Evolutionary conservation across 2,888 invertebrate species (phyloP), one percentile per base, ranked within the genome.

Genomic region (Drosophila melanosoma): DNA sequence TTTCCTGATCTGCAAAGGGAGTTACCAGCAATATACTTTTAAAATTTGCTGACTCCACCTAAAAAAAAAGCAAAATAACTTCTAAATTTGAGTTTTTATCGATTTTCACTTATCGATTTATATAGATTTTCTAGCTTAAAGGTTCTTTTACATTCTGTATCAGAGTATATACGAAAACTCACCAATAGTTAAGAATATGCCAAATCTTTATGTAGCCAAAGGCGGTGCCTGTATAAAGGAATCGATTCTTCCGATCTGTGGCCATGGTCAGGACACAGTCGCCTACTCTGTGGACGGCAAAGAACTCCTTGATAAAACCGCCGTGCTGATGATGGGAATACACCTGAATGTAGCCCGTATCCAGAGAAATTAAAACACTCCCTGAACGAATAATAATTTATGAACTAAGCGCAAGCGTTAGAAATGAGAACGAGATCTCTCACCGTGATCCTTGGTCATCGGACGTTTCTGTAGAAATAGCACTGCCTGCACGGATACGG

Each of bases 311-410:
- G 66, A 96, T 93, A 91, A 95, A 95, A 10, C 96, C 96, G 15
- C 96, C 96, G 15, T 94, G 94, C 45, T 95, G 94, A 92, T 97
- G 96, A 91, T 97, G 96, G 23, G 97, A 97, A 96, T 97, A 98
- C 29, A 96, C 94, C 93, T 97, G 96, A 72, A 97, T 94, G 67
- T 94, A 93, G 0, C 97, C 97, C 78, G 96, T 96, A 89, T 96
- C 96, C 74, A 97, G 92, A 0, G 96, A 94, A 0, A 97, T 94
- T 60, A 97, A 92, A 15, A 97, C 93, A 1, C 96, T 95, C 12
- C 96, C 97, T 93, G 91, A 23, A 42, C 0, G 3, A 10, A 2
- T 12, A 33, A 33, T 15, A 2, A 26, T 36, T 26, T 17, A 10
- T 26, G 7, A 12, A 3, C 12, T 2, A 4, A 17, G 0, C 36